phyloP scores from a whole-genome alignment of 1,140 invertebrate species.

The Apolygus lucorum region DNA sequence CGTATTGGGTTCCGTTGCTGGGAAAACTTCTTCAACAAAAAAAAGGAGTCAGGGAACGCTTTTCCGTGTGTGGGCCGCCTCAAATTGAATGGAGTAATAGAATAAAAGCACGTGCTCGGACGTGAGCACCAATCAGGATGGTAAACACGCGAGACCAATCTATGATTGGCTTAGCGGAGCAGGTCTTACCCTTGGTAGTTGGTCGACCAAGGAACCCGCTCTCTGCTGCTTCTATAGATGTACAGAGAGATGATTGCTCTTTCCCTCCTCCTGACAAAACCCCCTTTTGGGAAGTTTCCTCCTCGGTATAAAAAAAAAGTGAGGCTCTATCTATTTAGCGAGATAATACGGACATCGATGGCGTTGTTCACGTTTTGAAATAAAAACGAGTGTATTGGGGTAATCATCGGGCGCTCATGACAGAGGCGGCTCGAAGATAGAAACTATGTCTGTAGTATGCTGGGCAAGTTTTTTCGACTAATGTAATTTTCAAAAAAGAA shows the following conservation, averaged over 20 bases:
- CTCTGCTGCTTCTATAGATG: neutral
- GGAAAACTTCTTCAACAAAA: neutral
- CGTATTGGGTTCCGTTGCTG: constrained; percentile 2
- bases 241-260: neutral
- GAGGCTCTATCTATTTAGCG: neutral
- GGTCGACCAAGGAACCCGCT: neutral
- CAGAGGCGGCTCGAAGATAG: too few relatives aligned
- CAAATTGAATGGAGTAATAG: constrained; percentile 15
- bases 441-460: too few relatives aligned
- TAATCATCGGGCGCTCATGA: too few relatives aligned
- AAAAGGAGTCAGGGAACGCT: neutral
- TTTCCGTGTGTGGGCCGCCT: constrained; percentile 1
- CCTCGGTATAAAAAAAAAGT: neutral
- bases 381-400: too few relatives aligned
- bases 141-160: constrained; percentile 14
- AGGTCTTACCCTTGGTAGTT: neutral
- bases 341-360: neutral
- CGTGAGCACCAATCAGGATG: constrained; percentile 7
- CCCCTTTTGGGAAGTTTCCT: neutral
- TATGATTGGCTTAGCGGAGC: constrained; percentile 15
- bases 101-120: constrained; percentile 15
- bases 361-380: too few relatives aligned
- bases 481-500: too few relatives aligned
- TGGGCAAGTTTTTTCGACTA: too few relatives aligned
- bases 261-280: neutral